Evolutionary conservation across 2,888 invertebrate species (phyloP).

Genomic region (Zootermopsis nevadensis): DNA sequence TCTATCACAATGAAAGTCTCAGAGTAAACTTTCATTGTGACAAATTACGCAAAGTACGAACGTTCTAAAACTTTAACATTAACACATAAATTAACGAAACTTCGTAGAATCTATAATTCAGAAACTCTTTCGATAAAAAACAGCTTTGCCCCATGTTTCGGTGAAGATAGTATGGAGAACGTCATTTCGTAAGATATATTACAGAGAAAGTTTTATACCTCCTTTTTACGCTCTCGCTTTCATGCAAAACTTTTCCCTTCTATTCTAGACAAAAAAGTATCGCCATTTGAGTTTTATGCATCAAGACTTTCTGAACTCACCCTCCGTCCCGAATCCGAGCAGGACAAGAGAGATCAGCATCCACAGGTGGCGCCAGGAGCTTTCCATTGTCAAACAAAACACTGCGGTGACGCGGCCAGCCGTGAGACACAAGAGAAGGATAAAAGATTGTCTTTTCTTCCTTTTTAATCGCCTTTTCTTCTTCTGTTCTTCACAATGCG

Average conservation of each 20-base stretch:
- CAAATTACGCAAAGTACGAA: too few species aligned
- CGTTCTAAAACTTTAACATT: too few species aligned
- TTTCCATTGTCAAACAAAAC: constrained; percentile 40
- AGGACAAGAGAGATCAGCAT: constrained; percentile 38
- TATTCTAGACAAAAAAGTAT: not conserved
- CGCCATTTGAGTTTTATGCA: constrained; percentile 17
- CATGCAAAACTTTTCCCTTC: constrained; percentile 17
- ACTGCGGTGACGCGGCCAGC: not conserved
- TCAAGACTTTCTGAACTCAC: constrained; percentile 34
- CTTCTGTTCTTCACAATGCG: constrained; percentile 6
- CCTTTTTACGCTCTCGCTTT: not conserved
- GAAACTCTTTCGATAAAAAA: not conserved
- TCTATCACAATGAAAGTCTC: too few species aligned
- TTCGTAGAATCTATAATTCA: not conserved
- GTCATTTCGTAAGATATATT: not conserved
- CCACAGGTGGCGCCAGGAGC: constrained; percentile 46
- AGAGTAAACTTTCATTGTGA: too few species aligned
- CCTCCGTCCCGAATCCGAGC: constrained; percentile 39
- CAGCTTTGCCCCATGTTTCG: not conserved
- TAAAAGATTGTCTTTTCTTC: not conserved
- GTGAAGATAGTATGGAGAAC: not conserved
- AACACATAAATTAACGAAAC: too few species aligned
- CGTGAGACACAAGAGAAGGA: not conserved
- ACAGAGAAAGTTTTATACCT: not conserved
- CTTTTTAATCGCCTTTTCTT: not conserved